Conservation (phyloP, 1,140 invertebrate genomes). For the Drosophila quadrilineata region DNA sequence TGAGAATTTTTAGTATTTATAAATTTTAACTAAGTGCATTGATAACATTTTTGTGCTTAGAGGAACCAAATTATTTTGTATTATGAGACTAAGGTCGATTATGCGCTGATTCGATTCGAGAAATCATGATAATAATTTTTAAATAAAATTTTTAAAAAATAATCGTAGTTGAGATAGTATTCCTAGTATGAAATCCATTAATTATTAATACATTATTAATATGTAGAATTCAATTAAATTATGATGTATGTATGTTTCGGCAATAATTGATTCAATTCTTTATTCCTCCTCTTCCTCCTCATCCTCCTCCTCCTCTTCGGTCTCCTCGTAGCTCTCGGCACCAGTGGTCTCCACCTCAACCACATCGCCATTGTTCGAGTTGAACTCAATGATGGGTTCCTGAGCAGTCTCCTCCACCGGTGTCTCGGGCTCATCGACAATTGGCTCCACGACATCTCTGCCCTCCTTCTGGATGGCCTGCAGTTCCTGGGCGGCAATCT, state of each 20-base stretch:
- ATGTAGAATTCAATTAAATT: slow-evolving; percentile 7
- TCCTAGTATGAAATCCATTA: slow-evolving; percentile 2
- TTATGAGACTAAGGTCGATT: slow-evolving; percentile 13
- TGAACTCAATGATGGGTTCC: slow-evolving; percentile 65
- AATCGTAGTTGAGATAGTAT: slow-evolving; percentile 12
- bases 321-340: slow-evolving; percentile 45
- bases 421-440: slow-evolving; percentile 68
- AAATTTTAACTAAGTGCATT: slow-evolving; percentile 11
- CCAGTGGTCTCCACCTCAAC: slow-evolving; percentile 31
- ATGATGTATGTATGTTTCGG: neutral
- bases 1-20: slow-evolving; percentile 3
- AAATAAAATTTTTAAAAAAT: neutral
- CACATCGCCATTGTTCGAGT: slow-evolving; percentile 40
- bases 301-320: slow-evolving; percentile 39
- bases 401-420: slow-evolving; percentile 57
- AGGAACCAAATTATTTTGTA: slow-evolving; percentile 17
- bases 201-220: slow-evolving; percentile 15
- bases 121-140: neutral
- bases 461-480: slow-evolving; percentile 72
- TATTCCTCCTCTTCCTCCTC: slow-evolving; percentile 57
- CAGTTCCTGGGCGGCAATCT: slow-evolving; percentile 82
- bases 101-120: slow-evolving; percentile 12
- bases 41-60: slow-evolving; percentile 12
- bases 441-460: slow-evolving; percentile 57
- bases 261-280: neutral